Evolutionary conservation across 1,140 invertebrate genomes (phyloP), one percentile per base, ranked within the genome.

Genomic region (Drosophila bipectinata): DNA sequence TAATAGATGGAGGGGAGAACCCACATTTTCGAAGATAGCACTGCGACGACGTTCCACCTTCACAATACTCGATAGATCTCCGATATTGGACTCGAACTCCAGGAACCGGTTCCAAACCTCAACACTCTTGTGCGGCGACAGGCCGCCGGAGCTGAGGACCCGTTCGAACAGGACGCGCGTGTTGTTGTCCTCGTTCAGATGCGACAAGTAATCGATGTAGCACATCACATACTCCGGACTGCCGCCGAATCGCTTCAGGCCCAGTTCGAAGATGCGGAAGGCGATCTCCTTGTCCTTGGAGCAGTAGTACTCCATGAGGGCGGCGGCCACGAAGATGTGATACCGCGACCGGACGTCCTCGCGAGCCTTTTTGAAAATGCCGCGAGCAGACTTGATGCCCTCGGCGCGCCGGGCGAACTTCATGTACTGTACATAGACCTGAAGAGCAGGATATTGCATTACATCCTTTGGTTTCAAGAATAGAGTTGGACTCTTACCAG

Each of bases 101-200:
- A 99, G 93, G 92, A 99, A 99, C 64, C 96, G 94, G 92, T 99
- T 99, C 99, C 99, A 99, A 66, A 99, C 98, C 90, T 99, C 98
- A 94, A 98, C 97, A 34, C 98, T 98, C 93, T 98, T 97, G 92
- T 99, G 97, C 3, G 97, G 95, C 69, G 97, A 95, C 18, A 99
- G 92, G 77, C 96, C 96, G n/a, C 97, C 97, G 0, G 98, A 98
- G 7, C 97, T 98, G 12, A 99, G 93, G 24, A 99, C 97, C 58
- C 98, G 93, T 92, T 99, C 99, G 93, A 99, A 99, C 14, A 99
- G 92, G 37, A 99, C 99, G 69, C 99, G 93, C 0, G 99, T 99
- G 91, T 99, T 99, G 92, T 99, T 99, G 92, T 99, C 99, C 95
- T 99, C 98, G 93, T 99, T 99, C 8, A 99, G 93, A 95, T 99